Evolutionary conservation across 2,797 vertebrate species (phyloP).

Genomic region (Lepilemur septentrionalis): DNA sequence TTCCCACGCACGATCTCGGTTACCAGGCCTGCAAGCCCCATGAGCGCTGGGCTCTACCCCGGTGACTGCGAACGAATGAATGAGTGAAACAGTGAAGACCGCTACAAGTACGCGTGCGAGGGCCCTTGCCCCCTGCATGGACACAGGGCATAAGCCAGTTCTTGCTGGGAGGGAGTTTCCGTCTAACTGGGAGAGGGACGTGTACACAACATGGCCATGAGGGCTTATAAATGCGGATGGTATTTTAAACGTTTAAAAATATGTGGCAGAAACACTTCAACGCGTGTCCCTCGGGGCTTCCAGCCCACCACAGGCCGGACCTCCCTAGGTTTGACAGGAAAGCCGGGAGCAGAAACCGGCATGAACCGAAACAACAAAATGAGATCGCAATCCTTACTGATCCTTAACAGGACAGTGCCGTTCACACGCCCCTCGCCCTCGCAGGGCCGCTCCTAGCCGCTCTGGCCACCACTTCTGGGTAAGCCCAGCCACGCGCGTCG

Average conservation of each 20-base stretch:
- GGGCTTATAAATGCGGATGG: not conserved
- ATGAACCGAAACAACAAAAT: not conserved
- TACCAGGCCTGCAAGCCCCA: not conserved
- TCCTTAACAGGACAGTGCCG: no score
- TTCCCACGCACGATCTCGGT: not conserved
- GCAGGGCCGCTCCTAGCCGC: not conserved
- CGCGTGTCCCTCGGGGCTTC: not conserved
- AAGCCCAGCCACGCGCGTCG: rapidly evolving
- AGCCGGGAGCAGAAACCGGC: not conserved
- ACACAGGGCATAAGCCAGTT: not conserved
- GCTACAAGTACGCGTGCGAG: not conserved
- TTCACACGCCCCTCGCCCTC: not conserved
- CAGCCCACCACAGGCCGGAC: not conserved
- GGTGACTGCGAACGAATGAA: not conserved
- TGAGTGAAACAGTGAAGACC: not conserved
- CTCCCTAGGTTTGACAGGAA: not conserved
- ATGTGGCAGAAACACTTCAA: not conserved
- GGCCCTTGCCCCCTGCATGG: rapidly evolving
- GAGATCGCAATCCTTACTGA: slow-evolving; percentile 13
- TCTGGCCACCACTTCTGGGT: rapidly evolving
- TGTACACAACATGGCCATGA: not conserved
- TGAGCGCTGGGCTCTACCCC: not conserved
- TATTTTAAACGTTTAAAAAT: not conserved
- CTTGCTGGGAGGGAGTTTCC: not conserved
- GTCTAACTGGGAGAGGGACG: not conserved